phyloP scores from a whole-genome alignment of 2,797 vertebrate genomes.

The Champsocephalus esox region DNA sequence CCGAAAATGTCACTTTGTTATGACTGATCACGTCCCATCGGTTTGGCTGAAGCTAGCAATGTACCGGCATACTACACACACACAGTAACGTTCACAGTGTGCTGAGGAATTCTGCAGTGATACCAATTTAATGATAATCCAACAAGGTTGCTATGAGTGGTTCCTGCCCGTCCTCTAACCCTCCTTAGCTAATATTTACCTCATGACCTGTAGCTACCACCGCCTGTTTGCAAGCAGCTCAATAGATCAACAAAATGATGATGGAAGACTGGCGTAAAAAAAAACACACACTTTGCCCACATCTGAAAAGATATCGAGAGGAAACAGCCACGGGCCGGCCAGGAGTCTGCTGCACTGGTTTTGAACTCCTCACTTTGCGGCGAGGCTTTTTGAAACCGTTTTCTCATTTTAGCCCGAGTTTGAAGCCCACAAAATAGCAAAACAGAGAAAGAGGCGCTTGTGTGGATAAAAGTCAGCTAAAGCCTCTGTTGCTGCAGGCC shows the following conservation, averaged over 20 bases:
- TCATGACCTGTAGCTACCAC: conserved; percentile 68
- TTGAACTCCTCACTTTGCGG: conserved; percentile 54
- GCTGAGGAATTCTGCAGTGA: conserved; percentile 67
- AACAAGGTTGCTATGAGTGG: conserved; percentile 68
- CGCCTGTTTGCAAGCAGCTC: conserved; percentile 64
- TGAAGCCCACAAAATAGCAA: conserved; percentile 40
- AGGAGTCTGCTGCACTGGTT: conserved; percentile 54
- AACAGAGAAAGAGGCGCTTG: conserved; percentile 34
- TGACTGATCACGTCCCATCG: conserved; percentile 79
- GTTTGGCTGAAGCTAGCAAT: conserved; percentile 46
- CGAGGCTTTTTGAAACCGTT: conserved; percentile 50
- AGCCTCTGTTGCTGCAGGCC: conserved; percentile 45
- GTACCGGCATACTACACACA: conserved; percentile 26
- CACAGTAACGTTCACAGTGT: conserved; percentile 27
- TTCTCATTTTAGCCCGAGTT: conserved; percentile 45
- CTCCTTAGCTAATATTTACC: conserved; percentile 79
- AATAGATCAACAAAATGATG: conserved; percentile 69
- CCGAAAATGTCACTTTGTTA: conserved; percentile 83
- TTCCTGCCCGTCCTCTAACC: conserved; percentile 68
- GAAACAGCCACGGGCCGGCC: conserved; percentile 52
- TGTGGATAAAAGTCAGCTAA: conserved; percentile 57
- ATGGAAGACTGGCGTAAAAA: conserved; percentile 29
- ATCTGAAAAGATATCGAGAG: conserved; percentile 48
- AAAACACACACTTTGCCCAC: conserved; percentile 50
- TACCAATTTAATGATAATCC: conserved; percentile 79